Percentiles rank a stretch among this genome's conserved stretches.
phyloP scores from a whole-genome alignment of 2,888 invertebrate species.

The Melanargia galathea region DNA sequence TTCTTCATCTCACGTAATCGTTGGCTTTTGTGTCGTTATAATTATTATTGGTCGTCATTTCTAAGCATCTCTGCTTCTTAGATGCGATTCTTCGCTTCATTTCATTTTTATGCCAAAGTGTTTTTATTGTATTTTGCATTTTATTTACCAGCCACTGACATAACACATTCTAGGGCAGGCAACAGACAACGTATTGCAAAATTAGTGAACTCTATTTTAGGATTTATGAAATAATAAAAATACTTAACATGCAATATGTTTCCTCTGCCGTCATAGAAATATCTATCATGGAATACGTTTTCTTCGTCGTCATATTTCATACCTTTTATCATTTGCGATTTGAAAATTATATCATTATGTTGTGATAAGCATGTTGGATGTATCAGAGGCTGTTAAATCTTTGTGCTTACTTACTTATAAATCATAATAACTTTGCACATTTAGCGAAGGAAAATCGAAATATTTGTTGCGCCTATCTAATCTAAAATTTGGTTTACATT shows the following conservation, averaged over 20 bases:
- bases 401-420: not conserved
- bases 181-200: not conserved
- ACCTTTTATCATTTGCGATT: no score
- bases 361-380: not conserved
- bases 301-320: not conserved
- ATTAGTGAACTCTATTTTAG: not conserved
- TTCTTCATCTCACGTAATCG: not conserved
- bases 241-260: not conserved
- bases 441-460: not conserved
- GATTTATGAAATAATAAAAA: no score
- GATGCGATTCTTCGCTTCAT: conserved; percentile 4
- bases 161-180: not conserved
- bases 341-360: not conserved
- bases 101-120: not conserved
- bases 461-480: conserved; percentile 5
- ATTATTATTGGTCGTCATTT: not conserved
- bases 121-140: not conserved
- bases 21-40: not conserved
- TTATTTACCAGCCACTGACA: conserved; percentile 6
- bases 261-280: not conserved
- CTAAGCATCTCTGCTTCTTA: conserved; percentile 2
- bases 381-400: conserved; percentile 11
- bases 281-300: not conserved
- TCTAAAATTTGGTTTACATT: not conserved
- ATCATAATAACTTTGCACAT: conserved; percentile 2